Evolutionary conservation across 2,113 vertebrate species (phyloP), one percentile per base, ranked within the genome.

Genomic region (Apeltes quadracus): DNA sequence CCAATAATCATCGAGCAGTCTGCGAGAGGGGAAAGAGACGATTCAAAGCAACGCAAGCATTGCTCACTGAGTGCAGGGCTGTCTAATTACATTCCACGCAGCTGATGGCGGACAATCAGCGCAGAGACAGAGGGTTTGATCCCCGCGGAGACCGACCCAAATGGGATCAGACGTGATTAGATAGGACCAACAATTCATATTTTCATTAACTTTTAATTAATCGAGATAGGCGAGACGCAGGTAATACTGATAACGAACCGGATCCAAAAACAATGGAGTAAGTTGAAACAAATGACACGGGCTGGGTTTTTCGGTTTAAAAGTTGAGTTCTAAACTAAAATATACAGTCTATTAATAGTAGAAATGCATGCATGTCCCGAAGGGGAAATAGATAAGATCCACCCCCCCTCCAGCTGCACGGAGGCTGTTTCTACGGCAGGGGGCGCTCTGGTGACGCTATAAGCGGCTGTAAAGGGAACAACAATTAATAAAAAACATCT

Each of bases 81-180:
- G 75, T 84, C 77, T 92, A 76, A 90, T 91, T 86, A 72, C 84
- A 87, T 90, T 89, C 88, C 78, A 70, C 79, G n/a, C 68, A 71
- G 32, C 69, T 76, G 61, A 79, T 59, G 74, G 68, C 14, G 46
- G 67, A 43, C 72, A 72, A 73, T 75, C 71, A 61, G 81, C 22
- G 39, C 71, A 23, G 41, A 82, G 57, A 76, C 59, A 11, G 38
- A 10, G 56, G 56, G 36, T 70, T 69, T 69, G 83, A 82, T 65
- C 80, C 72, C 25, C 20, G 15, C 13, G 66, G 46, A 77, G 80
- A 87, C 70, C 76, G 50, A 77, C 64, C 44, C 73, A 76, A 87
- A 87, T 81, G n/a, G 81, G 80, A 86, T 88, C 87, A 92, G 83
- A 88, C 84, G n/a, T 77, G 79, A 88, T 91, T 89, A 88, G 68